These are phyloP conservation scores for Stegophylla sp. DNA, from an alignment of 2,888 invertebrate genomes.

Conservation along the genomic window DNA sequence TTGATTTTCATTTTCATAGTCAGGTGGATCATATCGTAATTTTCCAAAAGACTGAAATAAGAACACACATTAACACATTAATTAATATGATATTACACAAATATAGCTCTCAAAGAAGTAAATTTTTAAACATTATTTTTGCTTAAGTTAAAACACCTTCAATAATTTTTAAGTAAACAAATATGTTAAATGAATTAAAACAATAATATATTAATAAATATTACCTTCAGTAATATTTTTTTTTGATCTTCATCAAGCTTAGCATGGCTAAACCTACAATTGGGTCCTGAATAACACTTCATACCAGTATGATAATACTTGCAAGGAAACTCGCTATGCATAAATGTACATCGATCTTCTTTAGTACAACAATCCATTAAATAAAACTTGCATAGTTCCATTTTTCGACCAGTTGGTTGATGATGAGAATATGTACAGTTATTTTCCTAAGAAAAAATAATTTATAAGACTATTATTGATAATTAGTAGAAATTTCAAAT, in stretches of 20 bases:
- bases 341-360: conserved; percentile 91
- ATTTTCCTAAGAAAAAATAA: conserved; percentile 69
- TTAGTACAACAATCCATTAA: conserved; percentile 94
- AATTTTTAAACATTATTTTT: too few species aligned
- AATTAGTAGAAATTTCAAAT: too few species aligned
- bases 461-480: background rate
- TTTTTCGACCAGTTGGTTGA: conserved; percentile 80
- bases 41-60: conserved; percentile 54
- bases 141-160: too few species aligned
- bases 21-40: conserved; percentile 51
- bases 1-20: conserved; percentile 43
- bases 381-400: conserved; percentile 96
- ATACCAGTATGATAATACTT: conserved; percentile 95
- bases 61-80: background rate
- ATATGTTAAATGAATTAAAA: background rate
- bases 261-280: conserved; percentile 92
- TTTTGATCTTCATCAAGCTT: conserved; percentile 82
- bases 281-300: conserved; percentile 77
- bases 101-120: too few species aligned
- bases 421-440: conserved; percentile 89
- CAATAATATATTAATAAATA: background rate
- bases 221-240: conserved; percentile 62
- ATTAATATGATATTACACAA: background rate
- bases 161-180: background rate
- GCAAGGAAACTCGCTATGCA: conserved; percentile 97